These are phyloP conservation scores for Pollimyrus isidori DNA, from an alignment of 2,113 vertebrate genomes.

Conservation along the genomic window DNA sequence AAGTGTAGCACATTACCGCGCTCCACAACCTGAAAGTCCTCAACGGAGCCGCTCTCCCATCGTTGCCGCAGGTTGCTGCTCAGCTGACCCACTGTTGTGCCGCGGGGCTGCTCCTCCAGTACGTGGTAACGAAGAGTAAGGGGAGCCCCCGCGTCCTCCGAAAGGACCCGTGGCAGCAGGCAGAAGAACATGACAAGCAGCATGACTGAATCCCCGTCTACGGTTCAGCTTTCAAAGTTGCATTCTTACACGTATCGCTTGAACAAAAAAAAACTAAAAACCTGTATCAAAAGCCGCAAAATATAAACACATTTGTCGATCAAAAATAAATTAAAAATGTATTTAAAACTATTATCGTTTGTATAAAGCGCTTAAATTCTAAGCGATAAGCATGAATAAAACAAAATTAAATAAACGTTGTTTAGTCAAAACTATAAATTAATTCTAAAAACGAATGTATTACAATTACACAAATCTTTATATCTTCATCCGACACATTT, in stretches of 20 bases:
- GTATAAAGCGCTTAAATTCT: background rate
- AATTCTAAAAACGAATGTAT: background rate
- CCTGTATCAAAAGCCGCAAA: background rate
- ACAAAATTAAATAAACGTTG: background rate
- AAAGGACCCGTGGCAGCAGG: conserved; percentile 14
- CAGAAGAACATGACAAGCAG: conserved; percentile 43
- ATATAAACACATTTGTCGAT: background rate
- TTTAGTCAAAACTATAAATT: background rate
- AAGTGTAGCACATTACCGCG: conserved; percentile 65
- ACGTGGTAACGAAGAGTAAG: conserved; percentile 65
- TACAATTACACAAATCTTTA: background rate
- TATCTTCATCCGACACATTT: background rate
- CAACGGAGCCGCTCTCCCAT: conserved; percentile 39
- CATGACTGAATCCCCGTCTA: conserved; percentile 39
- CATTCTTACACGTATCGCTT: conserved; percentile 8
- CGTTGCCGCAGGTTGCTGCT: conserved; percentile 61
- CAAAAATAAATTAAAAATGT: conserved; percentile 6
- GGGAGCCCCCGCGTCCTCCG: conserved; percentile 33
- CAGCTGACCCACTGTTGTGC: conserved; percentile 73
- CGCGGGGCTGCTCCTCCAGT: conserved; percentile 71
- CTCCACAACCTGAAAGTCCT: conserved; percentile 76
- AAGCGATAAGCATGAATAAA: background rate
- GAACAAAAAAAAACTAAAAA: conserved; percentile 29
- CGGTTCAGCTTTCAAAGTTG: background rate
- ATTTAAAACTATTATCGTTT: background rate